These are phyloP conservation scores for Ictalurus punctatus DNA, from an alignment of 2,113 vertebrate genomes.

Conservation along the genomic window DNA sequence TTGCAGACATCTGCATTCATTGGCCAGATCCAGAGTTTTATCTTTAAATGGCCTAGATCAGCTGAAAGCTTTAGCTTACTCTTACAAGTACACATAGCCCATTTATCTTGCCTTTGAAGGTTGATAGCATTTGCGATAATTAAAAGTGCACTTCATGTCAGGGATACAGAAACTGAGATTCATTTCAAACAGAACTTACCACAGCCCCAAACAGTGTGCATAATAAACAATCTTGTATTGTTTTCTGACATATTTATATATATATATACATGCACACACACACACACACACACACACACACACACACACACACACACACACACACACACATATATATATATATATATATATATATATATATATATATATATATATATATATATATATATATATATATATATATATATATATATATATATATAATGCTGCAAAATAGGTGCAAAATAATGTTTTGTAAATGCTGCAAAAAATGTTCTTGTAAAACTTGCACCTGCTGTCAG, in stretches of 20 bases:
- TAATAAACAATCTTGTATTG: neutral
- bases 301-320: too few species aligned
- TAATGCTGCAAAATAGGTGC: neutral
- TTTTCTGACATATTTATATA: neutral
- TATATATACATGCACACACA: too few species aligned
- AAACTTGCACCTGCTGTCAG: neutral
- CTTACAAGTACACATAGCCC: neutral
- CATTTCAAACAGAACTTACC: neutral
- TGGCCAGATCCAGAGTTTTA: constrained; percentile 20
- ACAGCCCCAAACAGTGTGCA: neutral
- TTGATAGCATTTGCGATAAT: constrained; percentile 24
- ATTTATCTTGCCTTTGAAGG: constrained; percentile 16
- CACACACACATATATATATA: too few species aligned
- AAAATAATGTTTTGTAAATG: neutral
- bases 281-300: too few species aligned
- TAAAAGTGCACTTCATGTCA: neutral
- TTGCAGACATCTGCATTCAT: constrained; percentile 10
- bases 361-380: too few species aligned
- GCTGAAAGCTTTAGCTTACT: constrained; percentile 20
- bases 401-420: neutral
- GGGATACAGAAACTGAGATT: neutral
- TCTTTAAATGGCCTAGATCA: constrained; percentile 16
- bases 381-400: neutral
- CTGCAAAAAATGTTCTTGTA: neutral
- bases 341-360: too few species aligned